These are phyloP conservation scores for Periophthalmus magnuspinnatus DNA, from an alignment of 2,797 vertebrate genomes.

Conservation along the genomic window DNA sequence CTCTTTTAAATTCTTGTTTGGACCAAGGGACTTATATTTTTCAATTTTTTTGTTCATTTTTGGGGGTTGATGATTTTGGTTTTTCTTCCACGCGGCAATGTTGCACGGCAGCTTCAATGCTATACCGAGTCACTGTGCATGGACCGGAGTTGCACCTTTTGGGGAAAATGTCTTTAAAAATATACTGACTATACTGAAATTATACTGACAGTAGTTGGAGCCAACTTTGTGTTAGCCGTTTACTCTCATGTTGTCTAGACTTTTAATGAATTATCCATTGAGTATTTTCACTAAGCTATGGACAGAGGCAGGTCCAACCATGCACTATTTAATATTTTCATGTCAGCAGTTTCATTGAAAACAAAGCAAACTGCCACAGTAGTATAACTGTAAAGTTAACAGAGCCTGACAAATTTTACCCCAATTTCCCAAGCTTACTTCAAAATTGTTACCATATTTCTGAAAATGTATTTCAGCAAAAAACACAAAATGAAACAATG, in stretches of 20 bases:
- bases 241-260: neutral
- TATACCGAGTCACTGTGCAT: slow-evolving; percentile 51
- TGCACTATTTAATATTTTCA: neutral
- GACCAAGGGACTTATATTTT: slow-evolving; percentile 9
- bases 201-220: slow-evolving; percentile 10
- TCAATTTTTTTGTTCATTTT: neutral
- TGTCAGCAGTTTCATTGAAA: neutral
- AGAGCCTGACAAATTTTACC: no score
- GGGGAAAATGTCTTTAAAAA: slow-evolving; percentile 10
- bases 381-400: no score
- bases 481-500: no score
- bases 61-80: slow-evolving; percentile 1
- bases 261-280: slow-evolving; percentile 4
- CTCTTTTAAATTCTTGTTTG: slow-evolving; percentile 14
- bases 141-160: slow-evolving; percentile 20
- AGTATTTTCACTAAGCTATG: neutral
- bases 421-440: no score
- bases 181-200: neutral
- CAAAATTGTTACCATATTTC: neutral
- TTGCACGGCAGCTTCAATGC: slow-evolving; percentile 48
- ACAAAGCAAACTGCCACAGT: no score
- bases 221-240: neutral
- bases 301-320: neutral
- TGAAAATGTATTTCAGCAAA: no score
- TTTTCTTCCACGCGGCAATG: slow-evolving; percentile 26